Evolutionary conservation across 2,797 vertebrate genomes (phyloP), one percentile per base, ranked within the genome.

Genomic region (Sylvia borin): DNA sequence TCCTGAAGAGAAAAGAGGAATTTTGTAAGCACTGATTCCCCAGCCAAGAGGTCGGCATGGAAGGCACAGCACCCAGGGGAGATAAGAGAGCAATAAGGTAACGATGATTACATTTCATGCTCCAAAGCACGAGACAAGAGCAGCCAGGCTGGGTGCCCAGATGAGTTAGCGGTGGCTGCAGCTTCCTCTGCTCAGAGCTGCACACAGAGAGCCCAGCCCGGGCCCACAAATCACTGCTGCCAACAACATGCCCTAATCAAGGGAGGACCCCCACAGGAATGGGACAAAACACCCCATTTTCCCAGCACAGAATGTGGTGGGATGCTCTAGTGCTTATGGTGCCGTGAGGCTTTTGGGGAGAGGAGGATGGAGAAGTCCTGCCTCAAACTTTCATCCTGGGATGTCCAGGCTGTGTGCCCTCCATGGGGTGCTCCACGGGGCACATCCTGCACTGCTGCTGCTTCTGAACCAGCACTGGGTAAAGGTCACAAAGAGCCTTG

Each of bases 21-120:
- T 70, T 93, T 24, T 73, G 58, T 13, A 17, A 80, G 73, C 61
- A 27, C 43, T 4, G 72, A 83, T 80, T 82, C 80, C 84, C 48
- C 36, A 1, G 2, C 71, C 24, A 9, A 10, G 72, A 8, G 24
- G 71, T 75, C 9, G 20, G 76, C 85, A 58, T 15, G 31, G 82
- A 77, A 78, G 85, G 88, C 87, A 92, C 65, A 72, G 92, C 85
- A 93, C 85, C 90, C 76, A 71, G 61, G 87, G 70, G 95, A 92
- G 87, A 64, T 42, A 53, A 85, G 66, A 70, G 87, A 88, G 92
- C 89, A 93, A 76, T 53, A 96, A 86, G 75, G 79, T 81, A 85
- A 90, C 21, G 36, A 75, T 78, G 89, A 96, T 93, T 90, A 57
- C 87, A 84, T 94, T 95, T 92, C 89, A 92, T 25, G 84, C 94